Evolutionary conservation across 2,113 vertebrate genomes (phyloP), one percentile per base, ranked within the genome.

Genomic region (western clawed frog (Xenopus tropicalis)): DNA sequence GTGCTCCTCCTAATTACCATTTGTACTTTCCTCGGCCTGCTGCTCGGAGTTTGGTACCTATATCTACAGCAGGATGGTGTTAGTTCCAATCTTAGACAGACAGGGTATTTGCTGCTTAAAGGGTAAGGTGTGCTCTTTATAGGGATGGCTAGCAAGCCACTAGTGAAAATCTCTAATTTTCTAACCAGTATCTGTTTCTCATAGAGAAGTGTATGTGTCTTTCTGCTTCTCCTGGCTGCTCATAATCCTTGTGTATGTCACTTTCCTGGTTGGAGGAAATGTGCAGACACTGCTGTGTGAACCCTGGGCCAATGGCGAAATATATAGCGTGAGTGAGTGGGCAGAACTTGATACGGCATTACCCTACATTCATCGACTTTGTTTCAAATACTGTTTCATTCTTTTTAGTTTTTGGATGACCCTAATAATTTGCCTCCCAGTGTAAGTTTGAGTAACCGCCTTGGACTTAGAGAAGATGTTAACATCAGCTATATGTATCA

Each of bases 231-330:
- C 91, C 12, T 89, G 82, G 74, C 86, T 93, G 20, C 87, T 93
- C 77, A 81, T 88, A 75, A 86, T 93, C 71, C 74, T 93, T 20
- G 88, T 93, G 44, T 89, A 89, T 0, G 67, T 83, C 81, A 90
- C 89, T 11, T 90, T 94, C 72, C 72, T 93, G 61, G 79, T 93
- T 14, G 92, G 92, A 2, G 93, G 92, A 61, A 92, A 93, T 0
- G 72, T 87, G 68, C 86, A 90, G 81, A 92, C 91, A 0, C 69
- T 92, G 75, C 71, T 89, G 61, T 94, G 92, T 78, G 85, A 71
- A 69, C 90, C 88, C 46, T 93, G 90, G 89, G 79, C 82, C 56
- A 90, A 77, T 0, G 83, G 86, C 21, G 87, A 92, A 69, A 85
- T 93, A 14, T 92, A 88, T 23, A 43, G 88, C 90, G 93, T 94